Conservation (phyloP, 2,888 invertebrate genomes). For the Gymnocheta viridis region DNA sequence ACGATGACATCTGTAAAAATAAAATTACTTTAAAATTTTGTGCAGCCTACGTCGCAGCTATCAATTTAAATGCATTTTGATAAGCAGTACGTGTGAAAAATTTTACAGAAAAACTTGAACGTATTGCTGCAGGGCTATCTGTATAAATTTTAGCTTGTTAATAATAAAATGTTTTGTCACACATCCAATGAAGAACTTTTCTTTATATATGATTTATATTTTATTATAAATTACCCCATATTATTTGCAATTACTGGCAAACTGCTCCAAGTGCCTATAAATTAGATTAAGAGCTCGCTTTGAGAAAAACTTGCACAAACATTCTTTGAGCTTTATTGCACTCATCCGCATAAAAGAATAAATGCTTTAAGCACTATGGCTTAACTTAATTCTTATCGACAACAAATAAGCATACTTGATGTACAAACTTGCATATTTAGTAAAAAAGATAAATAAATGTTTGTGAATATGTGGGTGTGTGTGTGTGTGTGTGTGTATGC, state of each 20-base stretch:
- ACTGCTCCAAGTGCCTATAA: not conserved
- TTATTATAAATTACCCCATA: not conserved
- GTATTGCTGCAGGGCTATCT: too few species aligned
- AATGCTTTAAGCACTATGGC: constrained; percentile 23
- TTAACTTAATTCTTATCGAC: constrained; percentile 17
- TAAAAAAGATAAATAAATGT: constrained; percentile 17
- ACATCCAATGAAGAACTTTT: too few species aligned
- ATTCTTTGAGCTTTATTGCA: constrained; percentile 18
- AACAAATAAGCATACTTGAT: constrained; percentile 30
- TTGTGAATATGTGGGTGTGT: not conserved
- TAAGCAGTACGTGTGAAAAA: too few species aligned
- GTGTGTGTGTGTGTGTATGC: not conserved
- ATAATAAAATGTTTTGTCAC: too few species aligned
- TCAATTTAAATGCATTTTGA: too few species aligned
- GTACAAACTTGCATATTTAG: not conserved
- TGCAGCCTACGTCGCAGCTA: too few species aligned
- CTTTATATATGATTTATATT: too few species aligned
- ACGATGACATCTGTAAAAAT: too few species aligned
- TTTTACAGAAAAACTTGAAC: too few species aligned
- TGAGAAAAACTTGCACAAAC: not conserved
- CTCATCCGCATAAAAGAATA: constrained; percentile 35
- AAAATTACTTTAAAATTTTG: too few species aligned
- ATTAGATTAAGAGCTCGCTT: constrained; percentile 8
- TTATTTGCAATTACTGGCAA: not conserved
- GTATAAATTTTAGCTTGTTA: too few species aligned